These are phyloP conservation scores for Cephus cinctus DNA, from an alignment of 1,140 invertebrate genomes.

Conservation along the genomic window DNA sequence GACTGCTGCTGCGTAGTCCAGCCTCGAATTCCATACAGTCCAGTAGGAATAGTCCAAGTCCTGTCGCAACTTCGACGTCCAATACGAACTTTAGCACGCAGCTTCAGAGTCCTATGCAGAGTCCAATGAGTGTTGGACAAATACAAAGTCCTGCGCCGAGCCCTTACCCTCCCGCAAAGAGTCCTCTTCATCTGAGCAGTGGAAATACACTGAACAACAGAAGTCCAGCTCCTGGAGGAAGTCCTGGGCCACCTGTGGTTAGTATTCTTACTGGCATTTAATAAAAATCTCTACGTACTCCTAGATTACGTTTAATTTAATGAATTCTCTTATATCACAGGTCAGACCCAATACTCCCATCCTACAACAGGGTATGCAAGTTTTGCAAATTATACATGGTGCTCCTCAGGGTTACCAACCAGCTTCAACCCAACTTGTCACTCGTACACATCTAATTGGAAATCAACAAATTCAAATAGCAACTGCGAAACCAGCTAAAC, in stretches of 20 bases:
- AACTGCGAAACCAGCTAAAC: constrained; percentile 47
- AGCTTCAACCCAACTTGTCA: constrained; percentile 45
- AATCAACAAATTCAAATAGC: constrained; percentile 56
- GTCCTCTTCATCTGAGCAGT: constrained; percentile 45
- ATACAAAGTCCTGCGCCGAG: constrained; percentile 54
- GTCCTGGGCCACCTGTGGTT: constrained; percentile 52
- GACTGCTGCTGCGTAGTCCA: constrained; percentile 48
- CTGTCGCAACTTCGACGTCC: constrained; percentile 41
- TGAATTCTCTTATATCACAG: constrained; percentile 24
- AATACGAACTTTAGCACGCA: constrained; percentile 49
- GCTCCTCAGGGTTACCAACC: constrained; percentile 49
- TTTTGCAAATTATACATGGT: constrained; percentile 53
- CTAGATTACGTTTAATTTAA: constrained; percentile 7
- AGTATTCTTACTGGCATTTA: constrained; percentile 14
- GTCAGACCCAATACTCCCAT: constrained; percentile 52
- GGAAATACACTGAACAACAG: constrained; percentile 42
- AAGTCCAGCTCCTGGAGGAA: constrained; percentile 50
- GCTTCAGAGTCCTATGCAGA: constrained; percentile 54
- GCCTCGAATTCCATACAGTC: constrained; percentile 54
- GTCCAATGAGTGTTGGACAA: constrained; percentile 51
- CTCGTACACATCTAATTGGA: constrained; percentile 49
- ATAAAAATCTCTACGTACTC: not conserved
- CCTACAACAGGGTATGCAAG: constrained; percentile 53
- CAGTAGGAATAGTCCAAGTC: constrained; percentile 51
- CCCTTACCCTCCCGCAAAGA: constrained; percentile 53